A percentile compares a stretch with the other conserved stretches of the same genome.
These are phyloP conservation scores for Drosophila nasuta DNA, from an alignment of 1,140 invertebrate species.

Conservation along the genomic window DNA sequence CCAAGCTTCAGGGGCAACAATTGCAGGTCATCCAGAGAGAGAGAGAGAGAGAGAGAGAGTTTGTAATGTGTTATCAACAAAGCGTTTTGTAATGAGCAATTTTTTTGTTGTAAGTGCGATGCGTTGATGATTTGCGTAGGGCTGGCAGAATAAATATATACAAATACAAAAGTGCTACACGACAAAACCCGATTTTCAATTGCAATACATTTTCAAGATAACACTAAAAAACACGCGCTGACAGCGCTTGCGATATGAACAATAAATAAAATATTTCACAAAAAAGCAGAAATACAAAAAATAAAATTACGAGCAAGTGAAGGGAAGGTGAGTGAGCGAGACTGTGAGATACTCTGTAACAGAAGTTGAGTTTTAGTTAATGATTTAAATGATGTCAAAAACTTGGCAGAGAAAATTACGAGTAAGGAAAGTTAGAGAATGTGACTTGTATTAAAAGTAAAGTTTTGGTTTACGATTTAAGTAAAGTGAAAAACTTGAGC, in stretches of 20 bases:
- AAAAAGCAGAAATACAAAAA: slow-evolving; percentile 18
- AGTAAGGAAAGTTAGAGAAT: no score
- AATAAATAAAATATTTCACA: slow-evolving; percentile 57
- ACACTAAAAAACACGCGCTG: slow-evolving; percentile 43
- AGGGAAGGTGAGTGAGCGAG: not conserved
- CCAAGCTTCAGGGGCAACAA: not conserved
- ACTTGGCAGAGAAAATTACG: no score
- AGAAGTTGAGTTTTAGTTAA: no score
- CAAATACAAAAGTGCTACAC: slow-evolving; percentile 11
- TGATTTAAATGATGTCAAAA: no score
- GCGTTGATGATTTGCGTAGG: slow-evolving; percentile 26
- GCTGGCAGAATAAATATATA: slow-evolving; percentile 30
- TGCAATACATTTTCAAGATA: slow-evolving; percentile 71
- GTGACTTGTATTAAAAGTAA: no score
- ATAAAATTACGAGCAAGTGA: slow-evolving; percentile 17
- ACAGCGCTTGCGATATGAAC: slow-evolving; percentile 62
- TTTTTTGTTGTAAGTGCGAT: not conserved
- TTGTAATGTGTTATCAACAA: slow-evolving; percentile 7
- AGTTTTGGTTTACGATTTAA: no score
- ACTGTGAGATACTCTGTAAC: not conserved
- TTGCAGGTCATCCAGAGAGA: not conserved
- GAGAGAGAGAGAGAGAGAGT: not conserved
- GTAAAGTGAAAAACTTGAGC: no score
- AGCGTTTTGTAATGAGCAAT: not conserved
- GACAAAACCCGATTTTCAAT: slow-evolving; percentile 44